Evolutionary conservation across 53 echinoderm and acorn worm species (phyloP), one percentile per base, ranked within the genome.

Genomic region (Arbacia lixula): DNA sequence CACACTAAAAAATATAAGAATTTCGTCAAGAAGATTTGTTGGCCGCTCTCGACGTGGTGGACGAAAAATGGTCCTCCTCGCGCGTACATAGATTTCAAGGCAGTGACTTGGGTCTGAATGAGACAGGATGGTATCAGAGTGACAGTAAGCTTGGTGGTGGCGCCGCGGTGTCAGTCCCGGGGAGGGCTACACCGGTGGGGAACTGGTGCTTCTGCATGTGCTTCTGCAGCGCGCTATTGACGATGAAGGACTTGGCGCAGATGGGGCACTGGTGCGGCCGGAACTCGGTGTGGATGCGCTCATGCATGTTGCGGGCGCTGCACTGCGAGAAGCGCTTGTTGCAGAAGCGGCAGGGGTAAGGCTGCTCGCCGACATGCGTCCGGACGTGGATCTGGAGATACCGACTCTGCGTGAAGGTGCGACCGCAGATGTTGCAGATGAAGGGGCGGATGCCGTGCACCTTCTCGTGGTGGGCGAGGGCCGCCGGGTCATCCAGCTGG

Each of bases 241-340:
- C 79, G 28, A 79, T 79, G 46, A 79, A 79, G 35, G 60, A 42
- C 61, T 79, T 58, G 12, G 60, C 79, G 19, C 79, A 79, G 21
- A 79, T 30, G 17, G 79, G 79, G 61, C 79, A 79, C 25, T 58
- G 42, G 61, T 79, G 79, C 5, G 79, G 79, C 40, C 61, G 31
- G 60, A 60, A 36, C 40, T 79, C 61, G 0, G 79, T 79, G 61
- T 79, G 79, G 79, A 79, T 60, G 2, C 79, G 60, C 60, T 79
- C 79, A 28, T 79, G 79, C 79, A 79, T 79, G 61, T 79, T 79
- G 21, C 79, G 33, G 14, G 79, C 79, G 29, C 79, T 79, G 61
- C 79, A 79, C 79, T 79, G 79, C 3, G 79, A 79, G 42, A 79
- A 79, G 28, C 79, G 79, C 79, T 79, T 79, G 61, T 22, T 79